Evolutionary conservation across 2,888 invertebrate genomes (phyloP), one percentile per base, ranked within the genome.

Genomic region (Napeogenes sylphis): DNA sequence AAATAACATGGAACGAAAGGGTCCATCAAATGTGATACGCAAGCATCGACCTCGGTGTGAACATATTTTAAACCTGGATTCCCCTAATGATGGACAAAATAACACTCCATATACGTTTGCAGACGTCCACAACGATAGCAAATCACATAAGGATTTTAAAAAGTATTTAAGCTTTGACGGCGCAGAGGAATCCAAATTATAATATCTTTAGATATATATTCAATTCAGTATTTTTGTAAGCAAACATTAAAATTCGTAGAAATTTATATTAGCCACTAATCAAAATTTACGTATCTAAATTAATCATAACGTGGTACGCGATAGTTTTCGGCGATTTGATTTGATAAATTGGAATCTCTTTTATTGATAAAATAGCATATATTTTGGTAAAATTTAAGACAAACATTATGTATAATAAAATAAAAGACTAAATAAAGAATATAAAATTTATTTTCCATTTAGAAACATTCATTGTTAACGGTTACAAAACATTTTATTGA

Each of bases 171-270:
- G 82, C 56, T 66, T 72, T 51, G 65, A 72, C 12, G 74, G 69
- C 46, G 75, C 72, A 13, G 89, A 89, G 69, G 90, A 90, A 71
- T 90, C 90, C 3, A 88, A 87, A 73, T 77, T 90, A 72, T 90
- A 76, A 73, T 55, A 4, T 4, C 4, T 35, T 55, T 51, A 51
- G 47, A 45, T 30, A 32, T 42, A 8, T 10, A 10, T 42, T 42
- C 12, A 42, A 10, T 10, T 42, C 42, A 42, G 10, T 42, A 42
- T 42, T 42, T 42, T 42, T 8, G 4, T 38, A 38, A 38, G 38
- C 8, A 10, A 8, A 42, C 42, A 42, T 42, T 42, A 10, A 42
- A 10, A 10, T 42, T 42, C 42, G 42, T 42, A 12, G 42, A 42
- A 42, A 42, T 42, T 42, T 6, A 10, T 42, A 10, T 42, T 42